Base-by-base conservation (phyloP, 2,888 invertebrate genomes). In the Axea sp. region DNA sequence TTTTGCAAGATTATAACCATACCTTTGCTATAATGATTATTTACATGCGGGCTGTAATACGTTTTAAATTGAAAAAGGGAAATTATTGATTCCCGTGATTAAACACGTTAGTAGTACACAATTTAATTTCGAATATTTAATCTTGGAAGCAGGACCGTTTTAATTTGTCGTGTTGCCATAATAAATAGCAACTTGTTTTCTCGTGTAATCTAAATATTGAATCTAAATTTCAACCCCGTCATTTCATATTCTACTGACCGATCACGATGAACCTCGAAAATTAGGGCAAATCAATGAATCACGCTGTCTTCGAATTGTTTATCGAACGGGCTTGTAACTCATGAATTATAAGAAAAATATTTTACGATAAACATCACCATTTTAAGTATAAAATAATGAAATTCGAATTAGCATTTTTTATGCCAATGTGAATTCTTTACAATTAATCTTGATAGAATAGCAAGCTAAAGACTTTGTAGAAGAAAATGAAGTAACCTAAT, bases 401-500 rank as follows among this genome's bases (percentile, higher is more conserved):
- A n/a, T n/a, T n/a, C n/a, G n/a, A n/a, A n/a, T n/a, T n/a, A n/a
- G n/a, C n/a, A n/a, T n/a, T n/a, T n/a, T n/a, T n/a, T n/a, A n/a
- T n/a, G n/a, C n/a, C n/a, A n/a, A n/a, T n/a, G n/a, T n/a, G n/a
- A 19, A 19, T 19, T 4, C 19, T 19, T 19, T 19, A 19, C 19
- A 19, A 45, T 26, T 43, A 59, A 59, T 47, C 37, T 26, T 35
- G 31, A 57, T 43, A 19, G 8, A 4, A 19, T 3, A 3, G 2
- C 31, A 11, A 22, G 5, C 11, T 12, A n/a, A 31, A 31, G 14
- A 30, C 7, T 4, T 12, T 2, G 17, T 14, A 26, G 33, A 51
- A 57, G 43, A 43, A 57, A 43, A 9, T 5, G 7, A 47, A 14
- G 14, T 33, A 49, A 49, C 39, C 39, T 11, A 31, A 60, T 60